A percentile compares a stretch with the other conserved stretches of the same genome.
Evolutionary conservation across 2,113 vertebrate genomes (phyloP).

Genomic region (Dasypus novemcinctus): DNA sequence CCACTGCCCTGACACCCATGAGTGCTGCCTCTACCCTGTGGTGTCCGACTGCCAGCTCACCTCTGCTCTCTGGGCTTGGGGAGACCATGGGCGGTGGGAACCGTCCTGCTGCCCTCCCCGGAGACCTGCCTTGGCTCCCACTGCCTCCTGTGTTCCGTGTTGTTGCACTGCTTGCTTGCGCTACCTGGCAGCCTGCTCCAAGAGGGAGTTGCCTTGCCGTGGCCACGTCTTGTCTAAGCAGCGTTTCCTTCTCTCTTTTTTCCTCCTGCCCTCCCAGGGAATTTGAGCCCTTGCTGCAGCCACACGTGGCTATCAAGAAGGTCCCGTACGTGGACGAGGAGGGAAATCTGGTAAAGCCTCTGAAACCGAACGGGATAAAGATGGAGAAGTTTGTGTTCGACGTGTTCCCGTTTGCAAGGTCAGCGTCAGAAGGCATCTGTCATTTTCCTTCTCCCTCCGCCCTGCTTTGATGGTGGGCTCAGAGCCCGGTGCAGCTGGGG

Average conservation of each 20-base stretch:
- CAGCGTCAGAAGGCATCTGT: slow-evolving; percentile 58
- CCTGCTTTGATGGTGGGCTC: not conserved
- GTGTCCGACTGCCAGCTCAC: not conserved
- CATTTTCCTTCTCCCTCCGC: not conserved
- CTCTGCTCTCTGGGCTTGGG: not conserved
- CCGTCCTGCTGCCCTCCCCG: not conserved
- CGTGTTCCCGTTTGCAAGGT: slow-evolving; percentile 95
- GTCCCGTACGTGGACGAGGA: slow-evolving; percentile 90
- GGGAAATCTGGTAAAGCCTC: slow-evolving; percentile 90
- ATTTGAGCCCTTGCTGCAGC: slow-evolving; percentile 85
- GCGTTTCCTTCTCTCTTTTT: not conserved
- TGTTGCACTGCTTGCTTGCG: too few relatives aligned
- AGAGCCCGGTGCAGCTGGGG: not conserved
- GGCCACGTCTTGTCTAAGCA: accelerated
- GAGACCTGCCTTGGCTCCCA: not conserved
- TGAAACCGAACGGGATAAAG: slow-evolving; percentile 94
- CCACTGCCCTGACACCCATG: accelerated
- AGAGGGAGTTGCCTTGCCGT: too few relatives aligned
- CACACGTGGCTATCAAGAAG: slow-evolving; percentile 94
- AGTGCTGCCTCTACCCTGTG: not conserved
- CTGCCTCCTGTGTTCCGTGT: accelerated
- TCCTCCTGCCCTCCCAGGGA: slow-evolving; percentile 76
- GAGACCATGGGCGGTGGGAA: not conserved
- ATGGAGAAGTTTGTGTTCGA: slow-evolving; percentile 99
- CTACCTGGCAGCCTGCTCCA: not conserved